These are phyloP conservation scores for Araneus ventricosus DNA, from an alignment of 1,140 invertebrate genomes.

Conservation along the genomic window DNA sequence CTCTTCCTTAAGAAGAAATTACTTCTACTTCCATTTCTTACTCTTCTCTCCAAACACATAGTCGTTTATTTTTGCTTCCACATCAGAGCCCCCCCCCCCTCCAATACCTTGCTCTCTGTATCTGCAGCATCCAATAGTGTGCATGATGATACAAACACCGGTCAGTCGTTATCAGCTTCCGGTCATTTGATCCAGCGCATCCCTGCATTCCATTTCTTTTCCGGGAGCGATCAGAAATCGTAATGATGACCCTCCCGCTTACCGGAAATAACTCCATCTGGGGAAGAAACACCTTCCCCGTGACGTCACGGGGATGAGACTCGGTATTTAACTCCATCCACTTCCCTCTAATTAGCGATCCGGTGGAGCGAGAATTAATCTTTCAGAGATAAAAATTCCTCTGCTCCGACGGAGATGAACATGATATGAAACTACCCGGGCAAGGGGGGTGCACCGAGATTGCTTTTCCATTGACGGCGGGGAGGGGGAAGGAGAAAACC, in stretches of 20 bases:
- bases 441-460: not conserved
- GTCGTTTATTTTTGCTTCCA: not conserved
- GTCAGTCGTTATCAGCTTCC: not conserved
- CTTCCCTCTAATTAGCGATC: constrained; percentile 13
- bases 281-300: not conserved
- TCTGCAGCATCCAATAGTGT: not conserved
- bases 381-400: constrained; percentile 39
- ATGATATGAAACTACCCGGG: not conserved
- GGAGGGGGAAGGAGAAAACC: not conserved
- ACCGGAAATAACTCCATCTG: constrained; percentile 13
- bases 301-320: not conserved
- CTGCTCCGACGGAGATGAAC: not conserved
- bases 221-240: not conserved
- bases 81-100: not conserved
- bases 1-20: no score
- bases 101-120: not conserved
- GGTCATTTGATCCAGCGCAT: not conserved
- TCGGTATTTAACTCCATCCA: not conserved
- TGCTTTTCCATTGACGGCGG: not conserved
- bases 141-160: not conserved
- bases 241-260: not conserved
- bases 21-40: not conserved
- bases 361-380: constrained; percentile 47
- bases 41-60: not conserved
- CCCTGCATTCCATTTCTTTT: not conserved